Base-by-base conservation (phyloP, 2,113 vertebrate species). In the Colinus virginianus region DNA sequence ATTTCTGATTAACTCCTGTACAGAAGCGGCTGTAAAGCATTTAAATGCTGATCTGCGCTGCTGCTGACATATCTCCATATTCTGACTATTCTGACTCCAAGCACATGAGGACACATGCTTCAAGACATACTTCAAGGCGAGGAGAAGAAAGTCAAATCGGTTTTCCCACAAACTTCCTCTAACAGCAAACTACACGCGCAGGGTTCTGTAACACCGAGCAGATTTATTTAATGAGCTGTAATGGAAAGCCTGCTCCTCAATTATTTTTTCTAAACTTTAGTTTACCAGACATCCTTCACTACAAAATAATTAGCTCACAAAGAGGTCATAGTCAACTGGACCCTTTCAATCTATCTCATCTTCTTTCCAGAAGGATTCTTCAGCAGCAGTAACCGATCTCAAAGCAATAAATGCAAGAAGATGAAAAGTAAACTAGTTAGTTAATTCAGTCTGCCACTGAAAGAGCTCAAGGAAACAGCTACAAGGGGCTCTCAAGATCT, bases 11-110 rank as follows among this genome's bases (percentile, higher is more conserved):
- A 97, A 90, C 61, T 95, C 72, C 89, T 69, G 61, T 19, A 90
- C 28, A 95, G 83, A 94, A 96, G 92, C 94, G 94, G 90, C 90
- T 96, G 93, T 86, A 95, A 95, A 93, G 86, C 74, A 96, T 95
- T 94, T 94, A 95, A 96, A 92, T 78, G 87, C 76, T 96, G 93
- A 90, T 96, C 91, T 93, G 80, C 51, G 76, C 77, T 90, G 94
- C 91, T 93, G 93, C 88, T 97, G 95, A 85, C 91, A 90, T 90
- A 96, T 36, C 77, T 84, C 43, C 66, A 69, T 63, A 63, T 81
- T 88, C 49, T 93, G 69, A 88, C 61, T 63, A 63, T 81, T 88
- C 49, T 93, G 69, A 88, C 61, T 96, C 69, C 71, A 70, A 59
- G 78, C 68, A 91, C 72, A 90, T 34, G 82, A 97, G 77, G 80